Conservation (phyloP, 2,888 invertebrate species). For the Criorhina ranunculi region DNA sequence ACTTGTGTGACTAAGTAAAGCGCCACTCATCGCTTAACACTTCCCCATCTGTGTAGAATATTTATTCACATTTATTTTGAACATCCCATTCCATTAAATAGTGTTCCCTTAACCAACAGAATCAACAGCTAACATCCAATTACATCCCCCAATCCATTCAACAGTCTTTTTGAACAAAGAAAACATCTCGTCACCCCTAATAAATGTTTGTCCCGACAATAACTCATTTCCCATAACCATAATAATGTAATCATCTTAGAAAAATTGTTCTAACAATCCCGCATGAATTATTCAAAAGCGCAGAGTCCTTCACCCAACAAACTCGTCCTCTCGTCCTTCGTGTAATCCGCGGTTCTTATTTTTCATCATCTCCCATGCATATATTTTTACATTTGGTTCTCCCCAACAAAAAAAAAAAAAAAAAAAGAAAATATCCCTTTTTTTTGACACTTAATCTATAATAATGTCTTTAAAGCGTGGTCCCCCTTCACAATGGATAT, state of each 20-base stretch:
- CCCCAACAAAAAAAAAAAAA: not conserved
- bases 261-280: slow-evolving; percentile 67
- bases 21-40: too few relatives aligned
- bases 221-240: slow-evolving; percentile 75
- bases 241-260: slow-evolving; percentile 75
- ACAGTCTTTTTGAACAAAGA: slow-evolving; percentile 49
- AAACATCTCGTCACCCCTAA: slow-evolving; percentile 72
- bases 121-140: slow-evolving; percentile 50
- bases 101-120: slow-evolving; percentile 10
- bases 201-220: slow-evolving; percentile 72
- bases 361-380: slow-evolving; percentile 65
- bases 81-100: slow-evolving; percentile 9
- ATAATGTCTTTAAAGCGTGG: slow-evolving; percentile 67
- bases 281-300: slow-evolving; percentile 72
- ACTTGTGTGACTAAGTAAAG: too few relatives aligned
- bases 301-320: slow-evolving; percentile 42
- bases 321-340: slow-evolving; percentile 9
- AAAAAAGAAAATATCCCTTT: slow-evolving; percentile 43
- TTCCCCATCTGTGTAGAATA: too few relatives aligned
- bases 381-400: slow-evolving; percentile 36
- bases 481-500: slow-evolving; percentile 38
- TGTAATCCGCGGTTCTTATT: slow-evolving; percentile 58
- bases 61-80: not conserved
- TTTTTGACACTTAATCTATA: slow-evolving; percentile 76
- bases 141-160: slow-evolving; percentile 45